Percentiles rank a stretch among this genome's conserved stretches.
phyloP scores from a whole-genome alignment of 1,140 invertebrate genomes.

The Pygmarrhopalites habei region DNA sequence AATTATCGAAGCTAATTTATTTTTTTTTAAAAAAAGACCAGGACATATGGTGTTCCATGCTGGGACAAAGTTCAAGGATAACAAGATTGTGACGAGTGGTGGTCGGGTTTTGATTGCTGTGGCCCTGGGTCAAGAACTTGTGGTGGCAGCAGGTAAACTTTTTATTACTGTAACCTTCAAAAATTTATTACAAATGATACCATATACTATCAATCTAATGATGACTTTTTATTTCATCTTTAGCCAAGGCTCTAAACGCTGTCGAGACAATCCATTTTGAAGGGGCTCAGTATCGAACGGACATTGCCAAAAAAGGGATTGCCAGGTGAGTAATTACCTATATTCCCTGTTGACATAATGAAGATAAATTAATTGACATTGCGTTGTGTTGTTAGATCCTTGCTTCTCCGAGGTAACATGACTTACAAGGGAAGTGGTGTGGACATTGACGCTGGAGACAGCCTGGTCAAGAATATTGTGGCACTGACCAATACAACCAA shows the following conservation, averaged over 20 bases:
- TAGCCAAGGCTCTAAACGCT: constrained; percentile 58
- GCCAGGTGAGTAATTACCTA: constrained; percentile 55
- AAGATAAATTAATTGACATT: too few relatives aligned
- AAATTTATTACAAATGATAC: too few relatives aligned
- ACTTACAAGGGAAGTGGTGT: constrained; percentile 90
- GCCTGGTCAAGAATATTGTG: constrained; percentile 74
- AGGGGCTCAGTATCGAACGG: constrained; percentile 74
- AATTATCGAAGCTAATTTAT: too few relatives aligned
- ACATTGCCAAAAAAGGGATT: constrained; percentile 82
- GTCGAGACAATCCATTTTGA: constrained; percentile 69
- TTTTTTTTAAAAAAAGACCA: too few relatives aligned
- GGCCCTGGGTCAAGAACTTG: constrained; percentile 58
- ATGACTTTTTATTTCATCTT: too few relatives aligned
- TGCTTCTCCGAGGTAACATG: constrained; percentile 50
- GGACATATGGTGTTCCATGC: constrained; percentile 55
- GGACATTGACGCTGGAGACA: constrained; percentile 84
- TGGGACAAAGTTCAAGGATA: constrained; percentile 47
- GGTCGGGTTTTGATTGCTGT: constrained; percentile 83
- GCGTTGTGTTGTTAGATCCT: constrained; percentile 40
- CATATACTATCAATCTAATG: too few relatives aligned
- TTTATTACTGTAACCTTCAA: too few relatives aligned
- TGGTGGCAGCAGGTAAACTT: constrained; percentile 64
- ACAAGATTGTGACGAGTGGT: constrained; percentile 69
- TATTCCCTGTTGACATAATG: too few relatives aligned
- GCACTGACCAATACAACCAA: constrained; percentile 61